Base-by-base conservation (phyloP, 1,140 invertebrate genomes). In the Phenacoccus solenopsis region DNA sequence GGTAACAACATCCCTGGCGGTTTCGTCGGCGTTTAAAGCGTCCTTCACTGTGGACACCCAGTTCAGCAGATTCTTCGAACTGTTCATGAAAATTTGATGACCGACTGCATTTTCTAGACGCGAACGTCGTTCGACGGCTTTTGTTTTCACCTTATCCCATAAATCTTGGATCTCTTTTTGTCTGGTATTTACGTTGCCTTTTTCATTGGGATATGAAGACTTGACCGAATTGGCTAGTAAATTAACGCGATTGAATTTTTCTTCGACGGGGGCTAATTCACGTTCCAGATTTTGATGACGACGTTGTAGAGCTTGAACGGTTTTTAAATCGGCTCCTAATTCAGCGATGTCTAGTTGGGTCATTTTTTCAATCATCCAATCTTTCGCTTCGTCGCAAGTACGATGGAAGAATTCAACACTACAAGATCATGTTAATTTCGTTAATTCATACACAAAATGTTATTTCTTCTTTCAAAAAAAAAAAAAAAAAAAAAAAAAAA, bases 291-390 rank as follows among this genome's bases (percentile, higher is more conserved):
- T 90, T 74, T 94, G 89, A 79, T 96, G 94, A 27, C 90, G 81
- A 13, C 94, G 82, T 78, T 96, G 93, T 57, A 96, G 78, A 4
- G 93, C 91, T 76, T 94, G 90, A 0, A 96, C 91, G 0, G 93
- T 95, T 77, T 93, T 90, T 28, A 96, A 81, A 80, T 96, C 94
- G 1, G 89, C 85, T 0, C 89, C 91, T 0, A 91, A 80, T 61
- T 89, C 87, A 16, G 87, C 87, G 0, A 84, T 87, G 71, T 94
- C 91, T 73, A 93, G 75, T 75, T 93, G 90, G 20, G 85, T 87
- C 80, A 93, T 90, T 80, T 97, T 96, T 78, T 96, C 94, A 21
- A 86, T 80, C 91, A 97, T 96, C 93, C 94, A 96, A 76, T 94
- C 91, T 73, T 88, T 84, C 0, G 93, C 91, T 77, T 96, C 94